These are phyloP conservation scores for Acanthochromis polyacanthus DNA, from an alignment of 2,113 vertebrate species.

Conservation along the genomic window DNA sequence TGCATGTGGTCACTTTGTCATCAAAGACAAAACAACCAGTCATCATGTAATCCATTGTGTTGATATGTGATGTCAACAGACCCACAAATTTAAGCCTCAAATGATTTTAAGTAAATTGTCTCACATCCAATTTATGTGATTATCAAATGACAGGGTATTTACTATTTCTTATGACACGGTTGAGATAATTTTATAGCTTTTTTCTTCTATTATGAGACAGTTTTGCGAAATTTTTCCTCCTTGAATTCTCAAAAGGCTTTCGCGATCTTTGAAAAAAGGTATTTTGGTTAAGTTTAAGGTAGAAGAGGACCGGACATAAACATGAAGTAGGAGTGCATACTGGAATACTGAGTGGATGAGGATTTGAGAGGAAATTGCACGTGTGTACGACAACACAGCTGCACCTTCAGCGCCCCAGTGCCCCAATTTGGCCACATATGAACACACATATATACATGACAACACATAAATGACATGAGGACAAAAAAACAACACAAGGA, in stretches of 20 bases:
- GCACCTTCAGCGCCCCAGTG: conserved; percentile 64
- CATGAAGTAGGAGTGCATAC: not conserved
- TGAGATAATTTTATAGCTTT: no score
- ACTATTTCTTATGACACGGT: no score
- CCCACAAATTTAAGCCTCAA: not conserved
- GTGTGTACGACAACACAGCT: conserved; percentile 54
- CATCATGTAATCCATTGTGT: not conserved
- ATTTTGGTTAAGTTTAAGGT: not conserved
- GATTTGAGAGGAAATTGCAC: not conserved
- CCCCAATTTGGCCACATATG: conserved; percentile 64
- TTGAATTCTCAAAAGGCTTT: not conserved
- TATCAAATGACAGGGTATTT: not conserved
- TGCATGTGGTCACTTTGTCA: not conserved
- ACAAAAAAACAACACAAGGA: conserved; percentile 49
- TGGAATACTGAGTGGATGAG: not conserved
- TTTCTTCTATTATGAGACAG: no score
- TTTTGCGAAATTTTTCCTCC: not conserved
- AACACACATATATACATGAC: conserved; percentile 64
- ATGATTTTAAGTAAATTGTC: no score
- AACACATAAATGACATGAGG: conserved; percentile 64
- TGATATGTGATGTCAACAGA: not conserved
- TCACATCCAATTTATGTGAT: not conserved
- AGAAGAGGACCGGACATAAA: not conserved
- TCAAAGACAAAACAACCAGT: conserved; percentile 7
- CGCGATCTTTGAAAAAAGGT: not conserved